Base-by-base conservation (phyloP, 2,797 vertebrate genomes). In the Macropus fuliginosus region DNA sequence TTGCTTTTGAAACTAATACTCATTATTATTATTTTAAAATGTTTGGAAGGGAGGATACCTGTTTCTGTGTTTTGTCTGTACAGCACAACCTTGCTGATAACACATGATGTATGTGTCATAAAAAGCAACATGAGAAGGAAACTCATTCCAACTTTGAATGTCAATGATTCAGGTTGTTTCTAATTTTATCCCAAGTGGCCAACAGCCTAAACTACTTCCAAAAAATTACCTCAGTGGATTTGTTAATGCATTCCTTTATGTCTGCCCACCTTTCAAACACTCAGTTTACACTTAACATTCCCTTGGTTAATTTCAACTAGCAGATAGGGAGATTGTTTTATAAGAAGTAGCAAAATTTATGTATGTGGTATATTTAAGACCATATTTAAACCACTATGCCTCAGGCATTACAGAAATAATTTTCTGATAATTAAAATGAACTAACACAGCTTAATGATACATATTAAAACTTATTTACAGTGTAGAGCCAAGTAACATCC, bases 1-100 rank as follows among this genome's bases (percentile, higher is more conserved):
- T 97, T 98, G 97, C 95, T 94, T 98, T 98, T 98, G 94, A 92
- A 96, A 57, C 96, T 29, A 55, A 90, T 91, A 95, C 56, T 91
- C 46, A 66, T 96, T 95, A 97, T 98, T 98, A 97, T 98, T 98
- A 97, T 98, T 97, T 96, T 93, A 97, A 46, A 94, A 95, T 93
- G 93, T 92, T 94, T 96, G 91, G 90, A 95, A 96, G 90, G 95
- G 95, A 96, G 56, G 93, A 21, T 55, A 11, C 59, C 95, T 91
- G 91, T 57, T 40, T 92, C 62, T 3, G 0, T 96, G 81, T 94
- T 97, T 97, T 96, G 96, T 96, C 97, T 97, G 55, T 34, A 56
- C 92, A 89, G 62, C 62, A 6, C 0, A 1, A 92, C 87, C 91
- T 93, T 54, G 54, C 91, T 96, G 52, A 97, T 90, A 96, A 95